Percentiles rank a stretch among this genome's conserved stretches.
phyloP scores from a whole-genome alignment of 2,888 invertebrate species.

The Physocephala rufipes region DNA sequence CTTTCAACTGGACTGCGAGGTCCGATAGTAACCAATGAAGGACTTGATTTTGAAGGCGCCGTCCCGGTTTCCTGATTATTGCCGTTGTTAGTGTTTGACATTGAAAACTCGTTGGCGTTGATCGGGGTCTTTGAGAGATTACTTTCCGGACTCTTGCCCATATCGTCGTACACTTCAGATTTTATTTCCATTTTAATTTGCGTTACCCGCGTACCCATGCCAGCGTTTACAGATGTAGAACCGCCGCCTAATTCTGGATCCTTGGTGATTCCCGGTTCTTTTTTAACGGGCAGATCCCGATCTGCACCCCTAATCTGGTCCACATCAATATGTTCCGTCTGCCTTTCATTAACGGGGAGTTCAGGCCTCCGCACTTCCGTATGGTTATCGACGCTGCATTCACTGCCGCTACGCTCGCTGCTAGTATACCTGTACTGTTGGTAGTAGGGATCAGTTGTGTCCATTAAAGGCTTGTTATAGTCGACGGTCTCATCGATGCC shows the following conservation, averaged over 20 bases:
- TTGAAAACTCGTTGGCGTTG: conserved; percentile 37
- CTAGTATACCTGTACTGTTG: conserved; percentile 73
- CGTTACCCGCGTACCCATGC: conserved; percentile 18
- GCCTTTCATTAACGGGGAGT: conserved; percentile 80
- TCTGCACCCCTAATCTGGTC: conserved; percentile 35
- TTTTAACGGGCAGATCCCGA: conserved; percentile 65
- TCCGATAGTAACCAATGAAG: conserved; percentile 54
- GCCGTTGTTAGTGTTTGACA: conserved; percentile 47
- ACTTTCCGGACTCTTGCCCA: conserved; percentile 44
- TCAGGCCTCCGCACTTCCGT: conserved; percentile 81
- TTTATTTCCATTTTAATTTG: conserved; percentile 59
- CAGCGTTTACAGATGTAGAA: background rate
- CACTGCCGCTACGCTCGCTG: conserved; percentile 85
- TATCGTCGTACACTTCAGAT: conserved; percentile 63
- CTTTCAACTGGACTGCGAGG: conserved; percentile 77
- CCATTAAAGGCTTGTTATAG: conserved; percentile 90
- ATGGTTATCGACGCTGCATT: conserved; percentile 88
- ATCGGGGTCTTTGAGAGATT: conserved; percentile 26
- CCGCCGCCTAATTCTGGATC: conserved; percentile 39
- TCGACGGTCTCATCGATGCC: conserved; percentile 95
- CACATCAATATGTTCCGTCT: background rate
- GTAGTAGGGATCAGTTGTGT: conserved; percentile 86
- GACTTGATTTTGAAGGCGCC: conserved; percentile 58
- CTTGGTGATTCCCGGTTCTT: conserved; percentile 64
- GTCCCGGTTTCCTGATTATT: conserved; percentile 52